Evolutionary conservation across 1,140 invertebrate genomes (phyloP).

Genomic region (Drosophila ambigua): DNA sequence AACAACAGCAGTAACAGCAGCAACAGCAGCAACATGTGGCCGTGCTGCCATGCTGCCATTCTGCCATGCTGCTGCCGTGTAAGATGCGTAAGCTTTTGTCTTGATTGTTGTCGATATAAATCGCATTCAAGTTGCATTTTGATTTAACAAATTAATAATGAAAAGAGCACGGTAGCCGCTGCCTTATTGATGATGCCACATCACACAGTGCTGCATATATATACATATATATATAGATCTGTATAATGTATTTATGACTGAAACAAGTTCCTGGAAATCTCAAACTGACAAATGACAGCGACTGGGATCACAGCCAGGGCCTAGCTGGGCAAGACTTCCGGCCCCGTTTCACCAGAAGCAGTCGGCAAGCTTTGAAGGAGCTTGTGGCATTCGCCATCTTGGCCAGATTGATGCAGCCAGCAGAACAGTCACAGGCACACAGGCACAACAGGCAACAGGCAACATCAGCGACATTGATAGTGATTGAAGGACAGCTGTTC

Average conservation of each 20-base stretch:
- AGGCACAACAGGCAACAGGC: constrained; percentile 8
- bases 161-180: constrained; percentile 60
- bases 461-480: constrained; percentile 69
- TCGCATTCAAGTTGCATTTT: constrained; percentile 67
- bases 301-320: constrained; percentile 12
- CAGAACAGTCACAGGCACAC: constrained; percentile 25
- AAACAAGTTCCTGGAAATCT: constrained; percentile 60
- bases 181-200: constrained; percentile 79
- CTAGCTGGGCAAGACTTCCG: constrained; percentile 59
- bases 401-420: constrained; percentile 71
- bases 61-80: constrained; percentile 51
- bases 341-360: constrained; percentile 71
- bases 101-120: constrained; percentile 67
- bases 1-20: constrained; percentile 57
- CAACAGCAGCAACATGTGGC: constrained; percentile 34
- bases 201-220: constrained; percentile 16
- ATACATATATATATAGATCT: constrained; percentile 3
- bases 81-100: constrained; percentile 73
- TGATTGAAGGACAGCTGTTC: constrained; percentile 82
- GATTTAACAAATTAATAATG: constrained; percentile 83
- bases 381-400: constrained; percentile 61
- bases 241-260: constrained; percentile 18
- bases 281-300: constrained; percentile 75
- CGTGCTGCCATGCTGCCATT: constrained; percentile 12
- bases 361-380: constrained; percentile 62